Evolutionary conservation across 2,888 invertebrate species (phyloP), one percentile per base, ranked within the genome.

Genomic region (Octonoba sinensis): DNA sequence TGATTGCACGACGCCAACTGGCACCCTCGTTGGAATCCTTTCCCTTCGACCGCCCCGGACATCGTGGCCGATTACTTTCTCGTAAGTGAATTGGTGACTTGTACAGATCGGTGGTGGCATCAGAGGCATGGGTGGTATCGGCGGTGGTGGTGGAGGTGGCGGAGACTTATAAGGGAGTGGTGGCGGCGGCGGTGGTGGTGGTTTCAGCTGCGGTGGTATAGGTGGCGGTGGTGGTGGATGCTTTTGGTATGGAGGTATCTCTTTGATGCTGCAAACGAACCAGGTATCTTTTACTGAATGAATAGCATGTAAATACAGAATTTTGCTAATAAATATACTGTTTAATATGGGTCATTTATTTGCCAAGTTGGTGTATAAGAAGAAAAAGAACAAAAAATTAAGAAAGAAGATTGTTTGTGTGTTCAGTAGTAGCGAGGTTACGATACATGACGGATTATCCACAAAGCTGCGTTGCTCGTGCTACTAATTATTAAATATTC

Each of bases 1-100:
- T 1, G 85, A 56, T 1, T 75, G 79, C 8, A 84, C 72, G 47
- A 86, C 82, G 1, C 86, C 86, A 13, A 86, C 51, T 0, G 85
- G 75, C 1, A 84, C 71, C 13, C 84, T 69, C 1, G 84, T 85
- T 1, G 84, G 85, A 6, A 85, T 65, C 49, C 85, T 49, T 44
- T 86, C 85, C 22, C 84, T 60, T 15, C 84, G 75, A 1, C 83
- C 85, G 13, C 78, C 77, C n/a, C 84, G 66, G 0, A 85, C 72
- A 24, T 86, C 85, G 24, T 82, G 76, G 8, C 82, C 84, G 3
- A 75, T 69, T 3, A 86, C 84, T 57, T 85, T 85, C 51, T 86
- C 86, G 60, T 85, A 86, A 0, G 86, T 85, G 70, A 78, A 86
- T 36, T 85, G 81, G 67, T 84, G 74, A 13, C 70, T 70, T 13